Evolutionary conservation across 2,888 invertebrate species (phyloP), one percentile per base, ranked within the genome.

Genomic region (Pristionchus maxplancki): DNA sequence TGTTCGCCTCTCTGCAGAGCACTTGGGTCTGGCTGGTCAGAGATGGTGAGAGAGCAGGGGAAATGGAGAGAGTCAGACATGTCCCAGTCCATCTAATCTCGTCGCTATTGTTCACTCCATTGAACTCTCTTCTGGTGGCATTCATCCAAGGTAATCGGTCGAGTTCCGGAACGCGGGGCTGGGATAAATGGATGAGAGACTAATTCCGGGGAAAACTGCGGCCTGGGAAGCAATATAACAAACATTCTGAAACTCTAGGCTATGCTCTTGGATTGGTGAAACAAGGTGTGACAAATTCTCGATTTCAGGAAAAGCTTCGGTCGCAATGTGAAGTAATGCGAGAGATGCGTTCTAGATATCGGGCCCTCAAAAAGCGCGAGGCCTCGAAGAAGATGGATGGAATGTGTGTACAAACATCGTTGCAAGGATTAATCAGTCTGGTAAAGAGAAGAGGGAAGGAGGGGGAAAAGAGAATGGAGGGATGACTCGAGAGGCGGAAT

Each of bases 341-440:
- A 31, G 28, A 31, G 74, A 40, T 34, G 31, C 74, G 40, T 40
- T 67, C 37, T 31, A 40, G 74, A 67, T 24, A 11, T 48, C 28
- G 15, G 44, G 48, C 9, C 78, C 44, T 8, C 44, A 78, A 78
- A 78, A 78, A 40, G 40, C 1, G 74, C 5, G 11, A 48, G 11
- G 28, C 28, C 17, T 15, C 40, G 71, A 37, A 24, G 67, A 64
- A n/a, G 67, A 67, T 31, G 67, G 40, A 78, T 78, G 78, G 78
- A 78, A 78, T 78, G 78, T 28, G 40, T 31, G 31, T 40, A 78
- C 78, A 78, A 78, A 78, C 78, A 78, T n/a, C 78, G 78, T 78
- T 78, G 78, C 78, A 48, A 78, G 78, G 78, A 78, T 78, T 78
- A 78, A 78, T 78, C 78, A 78, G 78, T 78, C 78, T 78, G 28